Evolutionary conservation across 2,888 invertebrate genomes (phyloP), one percentile per base, ranked within the genome.

Genomic region (Idaea aversata): DNA sequence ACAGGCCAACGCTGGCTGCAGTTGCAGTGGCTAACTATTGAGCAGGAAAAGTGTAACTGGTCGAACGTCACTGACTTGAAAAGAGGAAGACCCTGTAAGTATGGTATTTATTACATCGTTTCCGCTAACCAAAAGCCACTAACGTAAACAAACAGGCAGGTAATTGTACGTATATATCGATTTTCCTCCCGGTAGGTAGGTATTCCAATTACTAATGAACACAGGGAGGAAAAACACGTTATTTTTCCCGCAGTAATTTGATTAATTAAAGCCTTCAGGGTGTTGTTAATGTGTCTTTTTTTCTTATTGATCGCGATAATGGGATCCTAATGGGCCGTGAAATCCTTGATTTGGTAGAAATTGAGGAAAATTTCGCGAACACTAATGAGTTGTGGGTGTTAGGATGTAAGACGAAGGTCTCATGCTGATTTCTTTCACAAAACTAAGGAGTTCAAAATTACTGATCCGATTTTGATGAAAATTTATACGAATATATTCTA

Each of bases 251-350:
- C 10, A 47, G 10, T 47, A 47, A 47, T 10, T 47, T 47, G 47
- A 47, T 47, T 47, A 47, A 47, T 47, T 47, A 47, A 47, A 47
- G 47, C 47, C 47, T 47, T 47, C 47, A 47, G 47, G 47, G 47
- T 47, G 47, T 10, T 7, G 10, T 47, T 47, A 47, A 47, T 47
- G 47, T 47, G 47, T 47, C 25, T 47, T 47, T 47, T 47, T 47
- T 47, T 13, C 47, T 47, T 47, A 47, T 47, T 47, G 13, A 13
- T 47, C 47, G 47, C 47, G 10, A 4, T 47, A 47, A 47, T 10
- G 47, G 13, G 47, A 47, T 7, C 47, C 47, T 47, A 47, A 47
- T 47, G 47, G 47, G 7, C 47, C 10, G 6, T 47, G 47, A 13
- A 10, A 47, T 36, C 10, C 47, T 47, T 47, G 5, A 7, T 47